phyloP scores from a whole-genome alignment of 2,888 invertebrate species.

The Rotaria magnacalcarata region DNA sequence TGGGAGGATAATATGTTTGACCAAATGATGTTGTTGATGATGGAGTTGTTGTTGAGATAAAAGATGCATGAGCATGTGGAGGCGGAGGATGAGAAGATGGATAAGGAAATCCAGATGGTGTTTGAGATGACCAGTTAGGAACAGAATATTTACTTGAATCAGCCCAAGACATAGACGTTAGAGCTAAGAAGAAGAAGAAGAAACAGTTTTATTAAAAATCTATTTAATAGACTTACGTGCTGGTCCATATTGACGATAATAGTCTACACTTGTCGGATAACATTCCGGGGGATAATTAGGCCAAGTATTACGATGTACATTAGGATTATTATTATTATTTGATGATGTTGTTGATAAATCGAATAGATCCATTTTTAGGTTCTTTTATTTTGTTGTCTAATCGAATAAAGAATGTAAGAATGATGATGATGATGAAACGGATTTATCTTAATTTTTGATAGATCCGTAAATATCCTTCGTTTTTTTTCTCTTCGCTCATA shows the following conservation, averaged over 20 bases:
- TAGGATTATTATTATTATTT: background rate
- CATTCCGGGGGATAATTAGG: background rate
- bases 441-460: slow-evolving; percentile 12
- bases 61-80: background rate
- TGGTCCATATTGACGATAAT: background rate
- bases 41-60: background rate
- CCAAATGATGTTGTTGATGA: background rate
- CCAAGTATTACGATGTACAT: background rate
- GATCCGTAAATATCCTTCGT: background rate
- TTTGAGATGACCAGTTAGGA: background rate
- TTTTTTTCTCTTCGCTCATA: background rate
- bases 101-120: slow-evolving; percentile 3
- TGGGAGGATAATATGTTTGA: slow-evolving; percentile 22
- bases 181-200: background rate
- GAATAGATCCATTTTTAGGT: background rate
- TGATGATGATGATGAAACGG: slow-evolving; percentile 13
- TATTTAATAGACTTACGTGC: background rate
- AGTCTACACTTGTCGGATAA: background rate
- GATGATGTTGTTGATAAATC: background rate
- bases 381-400: background rate
- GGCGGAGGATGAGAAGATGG: background rate
- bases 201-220: no score
- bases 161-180: background rate
- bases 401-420: slow-evolving; percentile 17
- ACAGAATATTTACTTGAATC: background rate